These are phyloP conservation scores for Aplysia californica DNA, from an alignment of 1,140 invertebrate genomes.

Conservation along the genomic window DNA sequence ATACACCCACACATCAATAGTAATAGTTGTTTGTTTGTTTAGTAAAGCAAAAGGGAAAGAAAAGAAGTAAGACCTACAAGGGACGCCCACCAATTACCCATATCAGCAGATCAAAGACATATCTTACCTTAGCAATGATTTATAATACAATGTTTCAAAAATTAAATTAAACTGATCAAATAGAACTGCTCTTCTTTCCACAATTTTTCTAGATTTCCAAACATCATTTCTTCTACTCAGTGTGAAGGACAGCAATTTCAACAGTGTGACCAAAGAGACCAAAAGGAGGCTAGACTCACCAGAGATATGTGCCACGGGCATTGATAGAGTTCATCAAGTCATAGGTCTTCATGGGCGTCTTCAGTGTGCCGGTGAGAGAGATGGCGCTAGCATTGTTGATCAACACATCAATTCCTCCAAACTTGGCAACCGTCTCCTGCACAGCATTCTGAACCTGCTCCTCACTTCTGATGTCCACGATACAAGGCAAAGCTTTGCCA, in stretches of 20 bases:
- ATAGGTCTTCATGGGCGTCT: constrained; percentile 90
- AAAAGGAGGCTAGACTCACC: too few species aligned
- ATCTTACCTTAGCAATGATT: too few species aligned
- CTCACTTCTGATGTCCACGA: constrained; percentile 91
- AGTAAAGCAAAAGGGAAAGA: too few species aligned
- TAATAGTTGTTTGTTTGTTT: neutral
- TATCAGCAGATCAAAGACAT: too few species aligned
- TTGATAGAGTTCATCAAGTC: constrained; percentile 69
- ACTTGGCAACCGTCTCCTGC: constrained; percentile 86
- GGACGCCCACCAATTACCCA: too few species aligned
- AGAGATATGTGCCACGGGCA: constrained; percentile 67
- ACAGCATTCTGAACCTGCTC: constrained; percentile 82
- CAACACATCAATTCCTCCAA: constrained; percentile 95
- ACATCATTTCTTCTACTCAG: neutral
- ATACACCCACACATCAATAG: neutral
- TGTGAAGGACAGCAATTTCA: too few species aligned
- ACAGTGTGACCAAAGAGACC: too few species aligned
- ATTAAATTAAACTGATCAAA: too few species aligned
- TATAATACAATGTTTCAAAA: too few species aligned
- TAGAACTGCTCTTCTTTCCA: neutral
- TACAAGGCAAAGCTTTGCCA: constrained; percentile 90
- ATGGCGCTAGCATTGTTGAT: constrained; percentile 99
- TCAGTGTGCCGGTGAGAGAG: constrained; percentile 84
- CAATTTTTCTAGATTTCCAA: neutral
- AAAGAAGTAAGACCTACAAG: too few species aligned